Percentiles rank a stretch among this genome's conserved stretches.
Conservation (phyloP, 2,888 invertebrate species). For the Agrotis segetum region DNA sequence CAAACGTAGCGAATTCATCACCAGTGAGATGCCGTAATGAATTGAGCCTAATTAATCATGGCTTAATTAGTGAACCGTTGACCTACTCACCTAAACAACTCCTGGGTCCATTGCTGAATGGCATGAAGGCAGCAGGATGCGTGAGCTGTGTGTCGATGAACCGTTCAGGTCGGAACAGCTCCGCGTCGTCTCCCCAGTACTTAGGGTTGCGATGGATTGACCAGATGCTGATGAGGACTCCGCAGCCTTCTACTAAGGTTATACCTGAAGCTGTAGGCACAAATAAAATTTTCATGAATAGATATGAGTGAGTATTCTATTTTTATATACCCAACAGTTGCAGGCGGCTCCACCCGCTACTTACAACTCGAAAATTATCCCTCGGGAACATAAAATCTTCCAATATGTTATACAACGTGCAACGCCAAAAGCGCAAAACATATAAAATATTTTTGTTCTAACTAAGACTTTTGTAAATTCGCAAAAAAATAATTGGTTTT, state of each 20-base stretch:
- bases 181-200: conserved; percentile 74
- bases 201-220: conserved; percentile 82
- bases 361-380: no score
- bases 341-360: no score
- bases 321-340: no score
- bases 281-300: neutral
- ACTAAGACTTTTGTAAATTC: no score
- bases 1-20: neutral
- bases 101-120: conserved; percentile 73
- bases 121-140: conserved; percentile 69
- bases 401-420: no score
- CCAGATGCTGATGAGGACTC: conserved; percentile 64
- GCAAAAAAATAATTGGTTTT: no score
- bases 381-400: no score
- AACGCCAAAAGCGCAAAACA: no score
- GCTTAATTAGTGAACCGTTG: no score
- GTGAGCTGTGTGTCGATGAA: conserved; percentile 63
- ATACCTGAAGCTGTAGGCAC: conserved; percentile 60
- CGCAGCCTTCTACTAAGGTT: conserved; percentile 58
- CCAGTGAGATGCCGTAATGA: neutral
- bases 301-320: neutral
- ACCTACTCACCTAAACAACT: conserved; percentile 70
- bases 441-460: no score
- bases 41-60: neutral
- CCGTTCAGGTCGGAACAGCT: conserved; percentile 72